A percentile compares a stretch with the other conserved stretches of the same genome.
phyloP scores from a whole-genome alignment of 2,797 vertebrate genomes.

The Centroberyx gerrardi region DNA sequence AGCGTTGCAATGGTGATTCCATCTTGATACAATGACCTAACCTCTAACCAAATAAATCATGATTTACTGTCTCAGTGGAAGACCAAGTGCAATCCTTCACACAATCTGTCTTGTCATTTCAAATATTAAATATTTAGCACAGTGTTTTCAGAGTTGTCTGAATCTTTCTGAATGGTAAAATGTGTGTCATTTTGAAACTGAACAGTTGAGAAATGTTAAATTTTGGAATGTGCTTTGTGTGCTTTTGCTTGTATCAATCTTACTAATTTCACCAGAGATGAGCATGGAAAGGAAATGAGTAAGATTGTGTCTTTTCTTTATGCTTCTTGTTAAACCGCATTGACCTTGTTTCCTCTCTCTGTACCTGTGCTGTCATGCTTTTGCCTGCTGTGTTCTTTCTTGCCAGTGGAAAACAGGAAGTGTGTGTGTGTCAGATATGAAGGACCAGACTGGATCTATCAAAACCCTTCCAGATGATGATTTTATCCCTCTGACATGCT shows the following conservation, averaged over 20 bases:
- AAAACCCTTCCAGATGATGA: slow-evolving; percentile 10
- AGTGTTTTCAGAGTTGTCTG: not conserved
- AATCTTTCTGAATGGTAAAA: not conserved
- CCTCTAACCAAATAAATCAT: not conserved
- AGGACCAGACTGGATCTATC: slow-evolving; percentile 5
- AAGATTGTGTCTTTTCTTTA: slow-evolving; percentile 13
- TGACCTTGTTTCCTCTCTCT: slow-evolving; percentile 21
- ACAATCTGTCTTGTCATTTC: not conserved
- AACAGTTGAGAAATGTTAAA: not conserved
- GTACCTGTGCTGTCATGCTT: slow-evolving; percentile 18
- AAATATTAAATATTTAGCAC: not conserved
- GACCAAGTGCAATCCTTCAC: too few species aligned
- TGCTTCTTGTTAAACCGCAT: slow-evolving; percentile 4
- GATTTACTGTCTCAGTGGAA: not conserved
- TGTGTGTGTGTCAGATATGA: slow-evolving; percentile 15
- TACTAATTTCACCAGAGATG: slow-evolving; percentile 6
- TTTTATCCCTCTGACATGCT: slow-evolving; percentile 30
- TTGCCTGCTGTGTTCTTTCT: slow-evolving; percentile 23
- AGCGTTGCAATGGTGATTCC: not conserved
- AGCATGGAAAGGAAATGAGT: slow-evolving; percentile 7
- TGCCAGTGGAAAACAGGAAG: slow-evolving; percentile 37
- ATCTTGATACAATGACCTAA: not conserved
- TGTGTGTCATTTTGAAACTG: not conserved
- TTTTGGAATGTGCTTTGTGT: not conserved
- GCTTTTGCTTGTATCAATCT: not conserved